Evolutionary conservation across 1,140 invertebrate genomes (phyloP), one percentile per base, ranked within the genome.

Genomic region (Caenorhabditis tropicalis): DNA sequence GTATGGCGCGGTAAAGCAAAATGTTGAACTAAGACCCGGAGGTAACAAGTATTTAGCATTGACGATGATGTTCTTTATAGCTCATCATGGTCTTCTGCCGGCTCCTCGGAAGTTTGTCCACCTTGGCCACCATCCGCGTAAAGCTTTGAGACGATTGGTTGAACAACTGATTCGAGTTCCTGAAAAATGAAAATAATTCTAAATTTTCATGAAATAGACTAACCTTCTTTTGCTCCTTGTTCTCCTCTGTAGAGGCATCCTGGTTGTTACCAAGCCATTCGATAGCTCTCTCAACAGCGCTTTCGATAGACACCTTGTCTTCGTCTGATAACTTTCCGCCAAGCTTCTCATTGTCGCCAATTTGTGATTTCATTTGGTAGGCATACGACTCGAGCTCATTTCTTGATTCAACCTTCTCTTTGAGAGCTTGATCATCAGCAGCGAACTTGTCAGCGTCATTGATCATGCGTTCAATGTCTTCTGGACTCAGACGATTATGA

Each of bases 381-480:
- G 96, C 96, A 89, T 98, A 99, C 39, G 96, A 97, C 92, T 99
- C 98, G 46, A 99, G 93, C 91, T 97, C 96, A 87, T 94, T 93
- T 81, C 96, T 94, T 0, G 97, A 95, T 91, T 99, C 98, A 0
- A 99, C 97, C 65, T 95, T 93, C 91, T 98, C 97, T 92, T 99
- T 99, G 43, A 97, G 92, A 92, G 96, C 96, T 93, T 97, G 98
- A 92, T 99, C 98, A 88, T 99, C 97, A 90, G 99, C 96, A 29
- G 96, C 96, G 92, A 98, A 99, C 91, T 96, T 96, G 92, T 99
- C 97, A 3, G 96, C 96, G 89, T 99, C 97, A 91, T 95, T 96
- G 90, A 98, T 97, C 97, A 99, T 99, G 56, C 96, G 94, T 89
- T 99, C 97, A 89, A 99, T 99, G 89, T 99, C 97, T 90, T 99